These are phyloP conservation scores for Petrocephalus schoutedeni DNA, from an alignment of 2,797 vertebrate species.

Conservation along the genomic window DNA sequence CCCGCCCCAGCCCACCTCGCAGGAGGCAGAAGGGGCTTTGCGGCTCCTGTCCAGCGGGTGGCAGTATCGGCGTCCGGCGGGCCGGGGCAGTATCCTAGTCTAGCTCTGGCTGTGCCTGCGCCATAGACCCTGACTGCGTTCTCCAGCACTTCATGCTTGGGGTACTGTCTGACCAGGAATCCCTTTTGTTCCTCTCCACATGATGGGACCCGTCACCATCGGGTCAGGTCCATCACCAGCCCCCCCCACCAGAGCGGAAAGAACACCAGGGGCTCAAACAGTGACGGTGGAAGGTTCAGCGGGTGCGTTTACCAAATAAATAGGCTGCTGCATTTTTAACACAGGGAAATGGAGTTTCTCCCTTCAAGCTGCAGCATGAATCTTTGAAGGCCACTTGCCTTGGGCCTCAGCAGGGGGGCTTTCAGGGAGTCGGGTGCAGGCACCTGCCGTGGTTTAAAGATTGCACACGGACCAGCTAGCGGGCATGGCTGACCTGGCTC, in stretches of 20 bases:
- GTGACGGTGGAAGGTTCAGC: slow-evolving; percentile 10
- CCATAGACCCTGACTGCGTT: not conserved
- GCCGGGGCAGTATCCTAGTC: not conserved
- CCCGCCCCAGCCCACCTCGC: not conserved
- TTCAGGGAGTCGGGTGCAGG: not conserved
- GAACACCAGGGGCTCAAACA: not conserved
- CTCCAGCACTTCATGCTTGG: not conserved
- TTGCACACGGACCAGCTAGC: slow-evolving; percentile 24
- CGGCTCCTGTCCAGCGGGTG: not conserved
- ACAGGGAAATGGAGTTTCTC: slow-evolving; percentile 23
- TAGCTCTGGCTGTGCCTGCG: not conserved
- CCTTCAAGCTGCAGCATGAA: slow-evolving; percentile 29
- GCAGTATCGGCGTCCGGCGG: not conserved
- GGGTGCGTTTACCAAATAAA: slow-evolving; percentile 36
- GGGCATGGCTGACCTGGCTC: not conserved
- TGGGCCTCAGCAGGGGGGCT: slow-evolving; percentile 4
- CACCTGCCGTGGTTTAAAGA: slow-evolving; percentile 24
- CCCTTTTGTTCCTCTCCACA: not conserved
- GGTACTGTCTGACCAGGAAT: not conserved
- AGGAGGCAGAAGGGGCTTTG: not conserved
- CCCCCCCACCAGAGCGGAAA: not conserved
- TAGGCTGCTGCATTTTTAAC: slow-evolving; percentile 27
- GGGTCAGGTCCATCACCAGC: no score
- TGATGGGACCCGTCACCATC: no score
- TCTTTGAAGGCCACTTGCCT: slow-evolving; percentile 35